Percentiles rank a stretch among this genome's conserved stretches.
Conservation (phyloP, 2,113 vertebrate genomes). For the Ardeotis arabs region DNA sequence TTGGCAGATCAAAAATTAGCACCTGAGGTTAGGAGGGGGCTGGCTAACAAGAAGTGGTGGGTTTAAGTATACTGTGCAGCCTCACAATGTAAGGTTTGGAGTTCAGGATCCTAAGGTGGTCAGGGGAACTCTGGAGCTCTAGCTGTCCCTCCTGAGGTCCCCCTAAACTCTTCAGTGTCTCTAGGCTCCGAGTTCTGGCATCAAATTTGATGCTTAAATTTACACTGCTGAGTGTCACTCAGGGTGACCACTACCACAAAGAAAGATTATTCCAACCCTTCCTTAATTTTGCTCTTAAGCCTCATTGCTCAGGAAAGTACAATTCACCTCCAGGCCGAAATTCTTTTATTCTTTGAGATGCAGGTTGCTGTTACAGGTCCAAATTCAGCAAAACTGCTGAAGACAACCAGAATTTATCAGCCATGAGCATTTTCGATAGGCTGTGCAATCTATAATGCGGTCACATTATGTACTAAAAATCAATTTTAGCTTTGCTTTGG, state of each 20-base stretch:
- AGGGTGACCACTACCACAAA: background rate
- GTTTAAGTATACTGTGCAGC: background rate
- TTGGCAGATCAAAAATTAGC: background rate
- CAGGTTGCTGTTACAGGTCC: background rate
- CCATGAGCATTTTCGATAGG: background rate
- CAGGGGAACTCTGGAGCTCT: background rate
- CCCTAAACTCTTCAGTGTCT: background rate
- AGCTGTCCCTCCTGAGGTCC: background rate
- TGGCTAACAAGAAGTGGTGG: background rate
- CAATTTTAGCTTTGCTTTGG: background rate
- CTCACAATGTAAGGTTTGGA: background rate
- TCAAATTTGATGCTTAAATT: background rate
- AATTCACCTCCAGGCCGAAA: background rate
- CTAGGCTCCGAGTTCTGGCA: background rate
- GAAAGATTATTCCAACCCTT: background rate
- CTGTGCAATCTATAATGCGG: background rate
- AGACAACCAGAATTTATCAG: background rate
- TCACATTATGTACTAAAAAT: background rate
- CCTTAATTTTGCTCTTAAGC: background rate
- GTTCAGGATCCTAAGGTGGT: background rate
- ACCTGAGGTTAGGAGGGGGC: background rate
- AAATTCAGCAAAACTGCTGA: background rate
- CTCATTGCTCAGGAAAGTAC: background rate
- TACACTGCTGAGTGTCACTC: background rate
- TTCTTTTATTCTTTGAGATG: background rate